Evolutionary conservation across 1,140 invertebrate genomes (phyloP), one percentile per base, ranked within the genome.

Genomic region (Homalodisca vitripennis): DNA sequence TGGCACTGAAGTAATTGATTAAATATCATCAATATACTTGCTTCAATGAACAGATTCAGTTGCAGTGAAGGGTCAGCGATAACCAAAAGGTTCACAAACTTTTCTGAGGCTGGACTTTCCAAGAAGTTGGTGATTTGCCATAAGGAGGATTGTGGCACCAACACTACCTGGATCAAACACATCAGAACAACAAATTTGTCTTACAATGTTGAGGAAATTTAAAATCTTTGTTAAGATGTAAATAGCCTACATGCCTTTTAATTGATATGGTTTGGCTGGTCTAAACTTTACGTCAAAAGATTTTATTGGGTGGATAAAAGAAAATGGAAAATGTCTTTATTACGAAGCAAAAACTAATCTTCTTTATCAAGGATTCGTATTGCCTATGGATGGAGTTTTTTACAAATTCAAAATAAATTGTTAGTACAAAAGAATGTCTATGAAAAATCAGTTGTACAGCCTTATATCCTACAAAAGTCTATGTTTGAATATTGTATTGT

Each of bases 121-220:
- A 91, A 73, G 78, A 88, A 90, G 73, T 89, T 86, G 48, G 86
- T 82, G 0, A 90, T 82, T n/a, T 85, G 84, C 88, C 88, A 91
- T 74, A 88, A 85, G 0, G 87, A 84, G 10, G 88, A 88, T 69
- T 83, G 80, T 0, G 88, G 81, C 0, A 91, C 79, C 0, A 90
- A 74, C 0, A 90, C 80, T 1, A 90, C 82, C 66, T 84, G 85
- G 73, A 53, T 41, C 34, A 6, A 41, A 41, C 6, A n/a, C n/a
- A n/a, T n/a, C n/a, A n/a, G n/a, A n/a, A n/a, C n/a, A 17, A 41
- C 6, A 41, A 41, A 41, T 10, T 41, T 41, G 34, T 41, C 6
- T 41, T 41, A 41, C 17, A 41, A 41, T 41, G 34, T 10, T 41
- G 6, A 10, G 34, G 17, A 10, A 41, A 10, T 10, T 41, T 10